Evolutionary conservation across 2,113 vertebrate genomes (phyloP), one percentile per base, ranked within the genome.

Genomic region (Xiphorhynchus elegans): DNA sequence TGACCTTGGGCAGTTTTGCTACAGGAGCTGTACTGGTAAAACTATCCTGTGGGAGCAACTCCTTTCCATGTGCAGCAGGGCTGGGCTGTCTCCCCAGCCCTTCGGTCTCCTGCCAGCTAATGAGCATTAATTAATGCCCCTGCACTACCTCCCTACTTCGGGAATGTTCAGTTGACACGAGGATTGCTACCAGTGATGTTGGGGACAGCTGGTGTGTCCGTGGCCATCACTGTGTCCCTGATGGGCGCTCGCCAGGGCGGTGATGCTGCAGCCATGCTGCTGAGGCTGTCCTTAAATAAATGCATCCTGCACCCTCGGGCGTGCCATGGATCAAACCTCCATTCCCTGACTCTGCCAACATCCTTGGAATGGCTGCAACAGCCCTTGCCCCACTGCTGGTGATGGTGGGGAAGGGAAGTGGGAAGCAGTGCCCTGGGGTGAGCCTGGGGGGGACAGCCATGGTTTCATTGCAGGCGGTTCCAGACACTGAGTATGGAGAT

Each of bases 1-100:
- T 97, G 96, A 96, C 96, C 94, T 97, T 96, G 94, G 90, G 83
- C 63, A 52, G 7, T 67, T 88, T 44, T 84, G 89, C 96, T 94
- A 44, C 53, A 46, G 20, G 91, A 84, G 52, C 46, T 1, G 8
- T 55, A 46, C 73, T 2, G 46, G 52, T 66, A 19, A 86, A 91
- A 74, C 68, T 21, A 1, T 59, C 49, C 75, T 12, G 74, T 4
- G 79, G 87, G 90, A 96, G 42, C 5, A 0, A 7, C 35, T 72
- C 31, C 70, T 68, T 17, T 17, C 75, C 26, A 0, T 4, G 42
- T 0, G 0, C 23, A 52, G 26, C 20, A 0, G 49, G 47, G 33
- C 47, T 2, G 2, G 44, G 63, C 24, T 0, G 0, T 1, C 17
- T 35, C 28, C 72, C 42, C 59, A 33, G 11, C 72, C 21, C 0